phyloP scores from a whole-genome alignment of 1,140 invertebrate species.

The Reticulitermes speratus region DNA sequence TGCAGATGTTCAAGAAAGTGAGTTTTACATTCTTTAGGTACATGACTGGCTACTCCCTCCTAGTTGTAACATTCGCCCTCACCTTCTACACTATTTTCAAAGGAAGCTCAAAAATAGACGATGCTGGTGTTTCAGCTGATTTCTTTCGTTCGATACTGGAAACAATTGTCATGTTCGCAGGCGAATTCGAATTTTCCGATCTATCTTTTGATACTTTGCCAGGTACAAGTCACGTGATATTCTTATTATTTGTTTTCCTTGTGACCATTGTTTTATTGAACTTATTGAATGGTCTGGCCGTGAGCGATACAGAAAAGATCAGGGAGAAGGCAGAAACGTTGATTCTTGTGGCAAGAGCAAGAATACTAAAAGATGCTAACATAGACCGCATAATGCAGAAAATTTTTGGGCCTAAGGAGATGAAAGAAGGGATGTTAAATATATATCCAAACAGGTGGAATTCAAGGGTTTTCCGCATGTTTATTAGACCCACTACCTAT shows the following conservation, averaged over 20 bases:
- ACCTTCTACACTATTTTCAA: slow-evolving; percentile 42
- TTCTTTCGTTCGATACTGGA: slow-evolving; percentile 69
- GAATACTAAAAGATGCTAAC: slow-evolving; percentile 51
- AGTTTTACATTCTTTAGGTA: slow-evolving; percentile 76
- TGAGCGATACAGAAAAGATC: slow-evolving; percentile 74
- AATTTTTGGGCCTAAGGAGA: neutral
- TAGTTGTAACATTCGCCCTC: slow-evolving; percentile 62
- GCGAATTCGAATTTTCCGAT: slow-evolving; percentile 72
- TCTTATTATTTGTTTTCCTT: slow-evolving; percentile 74
- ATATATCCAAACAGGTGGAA: neutral
- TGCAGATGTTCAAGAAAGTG: slow-evolving; percentile 75
- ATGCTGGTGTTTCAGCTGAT: neutral
- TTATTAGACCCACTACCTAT: neutral
- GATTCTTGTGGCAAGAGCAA: slow-evolving; percentile 65
- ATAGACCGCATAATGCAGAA: neutral
- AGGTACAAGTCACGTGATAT: slow-evolving; percentile 67
- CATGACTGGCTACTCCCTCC: slow-evolving; percentile 71
- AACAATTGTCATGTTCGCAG: slow-evolving; percentile 79
- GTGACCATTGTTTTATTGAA: slow-evolving; percentile 79
- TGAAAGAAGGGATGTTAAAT: no score
- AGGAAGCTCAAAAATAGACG: neutral
- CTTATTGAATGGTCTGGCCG: slow-evolving; percentile 75
- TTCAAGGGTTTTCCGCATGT: neutral
- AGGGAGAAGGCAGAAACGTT: slow-evolving; percentile 73
- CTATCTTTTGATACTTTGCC: slow-evolving; percentile 68